Evolutionary conservation across 2,888 invertebrate genomes (phyloP).

Genomic region (Patella caerulea): DNA sequence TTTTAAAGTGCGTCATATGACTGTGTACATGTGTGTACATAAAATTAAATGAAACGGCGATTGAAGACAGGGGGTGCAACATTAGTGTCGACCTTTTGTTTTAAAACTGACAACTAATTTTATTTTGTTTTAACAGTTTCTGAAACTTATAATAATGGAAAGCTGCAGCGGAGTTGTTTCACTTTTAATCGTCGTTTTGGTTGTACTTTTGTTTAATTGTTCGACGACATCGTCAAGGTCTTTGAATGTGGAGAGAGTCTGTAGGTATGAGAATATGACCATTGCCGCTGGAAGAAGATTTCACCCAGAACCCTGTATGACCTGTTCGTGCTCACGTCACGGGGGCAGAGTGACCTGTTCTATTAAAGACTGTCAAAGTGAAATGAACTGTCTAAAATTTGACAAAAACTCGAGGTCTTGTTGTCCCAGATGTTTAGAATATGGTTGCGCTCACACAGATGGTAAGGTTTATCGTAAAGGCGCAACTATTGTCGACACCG

Average conservation of each 20-base stretch:
- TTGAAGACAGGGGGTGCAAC: too few relatives aligned
- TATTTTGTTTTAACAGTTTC: too few relatives aligned
- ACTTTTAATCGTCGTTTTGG: too few relatives aligned
- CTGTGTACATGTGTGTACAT: too few relatives aligned
- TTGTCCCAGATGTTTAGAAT: conserved; percentile 32
- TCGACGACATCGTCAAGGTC: not conserved
- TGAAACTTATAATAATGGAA: too few relatives aligned
- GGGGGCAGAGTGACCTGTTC: conserved; percentile 30
- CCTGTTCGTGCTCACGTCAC: conserved; percentile 29
- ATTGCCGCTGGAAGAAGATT: conserved; percentile 27
- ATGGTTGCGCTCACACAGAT: conserved; percentile 36
- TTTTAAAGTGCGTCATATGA: too few relatives aligned
- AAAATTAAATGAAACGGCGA: too few relatives aligned
- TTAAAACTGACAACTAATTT: too few relatives aligned
- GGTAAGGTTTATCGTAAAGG: conserved; percentile 14
- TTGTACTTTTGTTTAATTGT: too few relatives aligned
- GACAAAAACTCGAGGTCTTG: conserved; percentile 25
- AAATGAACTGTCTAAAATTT: conserved; percentile 31
- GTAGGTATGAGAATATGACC: conserved; percentile 26
- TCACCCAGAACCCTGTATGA: conserved; percentile 36
- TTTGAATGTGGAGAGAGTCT: conserved; percentile 2
- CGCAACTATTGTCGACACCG: not conserved
- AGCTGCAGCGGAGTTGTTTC: too few relatives aligned
- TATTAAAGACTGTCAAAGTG: conserved; percentile 31
- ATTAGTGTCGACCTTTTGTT: too few relatives aligned